Evolutionary conservation across 2,888 invertebrate genomes (phyloP).

Genomic region (Eupithecia centaureata): DNA sequence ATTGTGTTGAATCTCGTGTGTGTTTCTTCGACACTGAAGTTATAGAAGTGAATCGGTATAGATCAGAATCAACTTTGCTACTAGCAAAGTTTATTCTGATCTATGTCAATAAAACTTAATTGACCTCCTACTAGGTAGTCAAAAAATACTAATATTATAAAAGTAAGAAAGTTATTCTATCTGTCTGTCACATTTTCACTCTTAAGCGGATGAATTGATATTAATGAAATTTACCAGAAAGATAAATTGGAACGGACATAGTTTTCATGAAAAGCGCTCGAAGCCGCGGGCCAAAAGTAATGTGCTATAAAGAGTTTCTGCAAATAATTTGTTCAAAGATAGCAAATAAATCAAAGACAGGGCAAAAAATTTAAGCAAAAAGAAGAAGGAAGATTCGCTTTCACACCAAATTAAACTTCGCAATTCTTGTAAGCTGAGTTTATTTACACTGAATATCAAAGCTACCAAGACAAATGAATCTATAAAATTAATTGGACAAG

Average conservation of each 20-base stretch:
- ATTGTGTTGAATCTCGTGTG: not conserved
- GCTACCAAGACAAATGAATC: constrained; percentile 80
- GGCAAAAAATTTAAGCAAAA: constrained; percentile 5
- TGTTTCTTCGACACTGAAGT: not conserved
- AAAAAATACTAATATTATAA: too few species aligned
- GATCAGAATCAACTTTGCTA: not conserved
- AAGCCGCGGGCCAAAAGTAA: too few species aligned
- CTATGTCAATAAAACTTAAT: not conserved
- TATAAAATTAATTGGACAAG: constrained; percentile 84
- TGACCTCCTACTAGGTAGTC: not conserved
- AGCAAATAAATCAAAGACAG: not conserved
- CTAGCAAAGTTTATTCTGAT: not conserved
- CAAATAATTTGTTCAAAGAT: not conserved
- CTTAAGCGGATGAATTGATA: too few species aligned
- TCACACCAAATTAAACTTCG: constrained; percentile 25
- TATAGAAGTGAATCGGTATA: too few species aligned
- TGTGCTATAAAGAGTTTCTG: too few species aligned
- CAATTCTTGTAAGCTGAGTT: constrained; percentile 30
- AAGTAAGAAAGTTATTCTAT: too few species aligned
- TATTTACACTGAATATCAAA: constrained; percentile 61
- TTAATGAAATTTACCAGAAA: too few species aligned
- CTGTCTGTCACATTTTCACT: too few species aligned
- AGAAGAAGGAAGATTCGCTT: constrained; percentile 13
- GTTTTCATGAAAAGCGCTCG: too few species aligned
- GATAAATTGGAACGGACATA: too few species aligned